Evolutionary conservation across 1,140 invertebrate genomes (phyloP).

Genomic region (Saccostrea echinata): DNA sequence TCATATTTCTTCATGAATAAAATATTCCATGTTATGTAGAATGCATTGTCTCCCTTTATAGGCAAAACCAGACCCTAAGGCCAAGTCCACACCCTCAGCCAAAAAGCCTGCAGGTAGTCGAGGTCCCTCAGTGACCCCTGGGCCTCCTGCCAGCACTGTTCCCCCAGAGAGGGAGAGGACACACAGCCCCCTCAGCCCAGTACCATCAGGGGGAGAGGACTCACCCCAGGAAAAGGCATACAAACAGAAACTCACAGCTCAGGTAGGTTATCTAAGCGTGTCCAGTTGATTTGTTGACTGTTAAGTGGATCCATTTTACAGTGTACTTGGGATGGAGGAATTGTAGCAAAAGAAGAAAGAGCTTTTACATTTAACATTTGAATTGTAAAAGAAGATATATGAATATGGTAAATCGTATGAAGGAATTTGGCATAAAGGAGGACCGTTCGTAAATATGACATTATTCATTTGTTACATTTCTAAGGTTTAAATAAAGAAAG

Average conservation of each 20-base stretch:
- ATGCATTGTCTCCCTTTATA: background rate
- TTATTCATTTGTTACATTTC: no score
- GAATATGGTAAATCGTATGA: no score
- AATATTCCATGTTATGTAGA: background rate
- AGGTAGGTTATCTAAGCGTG: background rate
- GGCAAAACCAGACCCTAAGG: constrained; percentile 40
- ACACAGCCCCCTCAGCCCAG: background rate
- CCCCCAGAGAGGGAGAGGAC: constrained; percentile 11
- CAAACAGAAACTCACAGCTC: constrained; percentile 33
- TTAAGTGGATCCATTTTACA: no score
- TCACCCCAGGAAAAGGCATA: background rate
- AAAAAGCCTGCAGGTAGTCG: constrained; percentile 37
- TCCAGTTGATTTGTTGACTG: no score
- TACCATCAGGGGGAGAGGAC: background rate
- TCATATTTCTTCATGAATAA: no score
- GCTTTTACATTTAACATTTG: no score
- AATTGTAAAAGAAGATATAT: no score
- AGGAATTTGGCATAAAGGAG: no score
- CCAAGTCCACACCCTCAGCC: background rate
- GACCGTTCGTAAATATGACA: no score
- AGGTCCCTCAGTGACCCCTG: constrained; percentile 33
- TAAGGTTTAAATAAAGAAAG: no score
- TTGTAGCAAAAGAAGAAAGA: no score
- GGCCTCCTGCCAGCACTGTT: background rate
- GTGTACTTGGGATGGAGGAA: no score